Evolutionary conservation across 1,140 invertebrate species (phyloP).

Genomic region (Drosophila ironensis): DNA sequence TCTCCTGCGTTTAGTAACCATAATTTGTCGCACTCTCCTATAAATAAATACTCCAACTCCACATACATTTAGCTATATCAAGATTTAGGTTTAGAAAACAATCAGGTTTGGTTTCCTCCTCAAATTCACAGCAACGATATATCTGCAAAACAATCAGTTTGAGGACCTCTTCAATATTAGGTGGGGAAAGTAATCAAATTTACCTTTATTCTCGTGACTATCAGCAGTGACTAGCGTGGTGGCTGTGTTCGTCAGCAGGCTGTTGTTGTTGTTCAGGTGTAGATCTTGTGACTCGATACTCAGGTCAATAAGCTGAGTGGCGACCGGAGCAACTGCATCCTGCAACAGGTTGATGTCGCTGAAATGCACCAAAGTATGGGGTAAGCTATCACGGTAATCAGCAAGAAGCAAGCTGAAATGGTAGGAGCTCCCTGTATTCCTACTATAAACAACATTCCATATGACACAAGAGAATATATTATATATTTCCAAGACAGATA

Average conservation of each 20-base stretch:
- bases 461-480: too few species aligned
- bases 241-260: slow-evolving; percentile 76
- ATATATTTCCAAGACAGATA: too few species aligned
- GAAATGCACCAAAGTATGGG: background rate
- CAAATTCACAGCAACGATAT: slow-evolving; percentile 81
- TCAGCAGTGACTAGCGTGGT: slow-evolving; percentile 82
- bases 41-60: slow-evolving; percentile 73
- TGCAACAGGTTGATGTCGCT: slow-evolving; percentile 80
- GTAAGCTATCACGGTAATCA: too few species aligned
- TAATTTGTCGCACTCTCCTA: slow-evolving; percentile 73
- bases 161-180: background rate
- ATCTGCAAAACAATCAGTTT: slow-evolving; percentile 40
- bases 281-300: slow-evolving; percentile 81
- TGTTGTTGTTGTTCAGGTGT: slow-evolving; percentile 81
- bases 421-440: too few species aligned
- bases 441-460: background rate
- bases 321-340: slow-evolving; percentile 61
- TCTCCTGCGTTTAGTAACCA: slow-evolving; percentile 79
- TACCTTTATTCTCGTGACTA: slow-evolving; percentile 82
- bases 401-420: too few species aligned
- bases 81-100: slow-evolving; percentile 67
- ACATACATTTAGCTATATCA: slow-evolving; percentile 79
- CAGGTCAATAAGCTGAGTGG: slow-evolving; percentile 78
- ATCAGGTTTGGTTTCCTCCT: slow-evolving; percentile 66
- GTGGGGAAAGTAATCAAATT: background rate